Conservation (phyloP, 35 echinoderm and acorn worm species). For the Stichopus chloronotus region DNA sequence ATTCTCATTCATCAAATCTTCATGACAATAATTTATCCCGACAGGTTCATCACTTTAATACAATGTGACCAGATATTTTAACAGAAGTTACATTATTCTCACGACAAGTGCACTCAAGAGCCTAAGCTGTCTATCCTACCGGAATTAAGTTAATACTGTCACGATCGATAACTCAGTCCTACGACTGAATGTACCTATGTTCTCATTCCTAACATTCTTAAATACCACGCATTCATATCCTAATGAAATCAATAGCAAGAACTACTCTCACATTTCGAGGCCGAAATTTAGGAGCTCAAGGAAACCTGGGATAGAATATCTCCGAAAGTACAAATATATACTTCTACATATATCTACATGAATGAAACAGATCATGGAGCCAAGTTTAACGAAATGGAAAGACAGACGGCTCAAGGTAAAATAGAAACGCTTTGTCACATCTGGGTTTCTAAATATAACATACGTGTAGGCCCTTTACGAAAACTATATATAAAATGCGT, state of each 20-base stretch:
- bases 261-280: background rate
- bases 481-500: too few relatives aligned
- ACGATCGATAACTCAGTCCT: background rate
- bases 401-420: too few relatives aligned
- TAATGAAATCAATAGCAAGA: slow-evolving; percentile 11
- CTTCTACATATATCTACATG: too few relatives aligned
- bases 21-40: background rate
- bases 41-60: background rate
- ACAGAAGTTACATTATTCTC: background rate
- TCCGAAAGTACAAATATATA: too few relatives aligned
- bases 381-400: too few relatives aligned
- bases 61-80: background rate
- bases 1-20: background rate
- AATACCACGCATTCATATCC: slow-evolving; percentile 6
- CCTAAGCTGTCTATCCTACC: background rate
- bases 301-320: too few relatives aligned
- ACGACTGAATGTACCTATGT: slow-evolving; percentile 10
- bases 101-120: background rate
- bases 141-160: background rate
- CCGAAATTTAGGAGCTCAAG: background rate
- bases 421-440: too few relatives aligned
- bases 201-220: slow-evolving; percentile 46
- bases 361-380: too few relatives aligned
- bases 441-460: too few relatives aligned
- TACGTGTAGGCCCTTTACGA: too few relatives aligned